Conservation (phyloP, 2,797 vertebrate genomes). For the Myiotriccus ornatus region DNA sequence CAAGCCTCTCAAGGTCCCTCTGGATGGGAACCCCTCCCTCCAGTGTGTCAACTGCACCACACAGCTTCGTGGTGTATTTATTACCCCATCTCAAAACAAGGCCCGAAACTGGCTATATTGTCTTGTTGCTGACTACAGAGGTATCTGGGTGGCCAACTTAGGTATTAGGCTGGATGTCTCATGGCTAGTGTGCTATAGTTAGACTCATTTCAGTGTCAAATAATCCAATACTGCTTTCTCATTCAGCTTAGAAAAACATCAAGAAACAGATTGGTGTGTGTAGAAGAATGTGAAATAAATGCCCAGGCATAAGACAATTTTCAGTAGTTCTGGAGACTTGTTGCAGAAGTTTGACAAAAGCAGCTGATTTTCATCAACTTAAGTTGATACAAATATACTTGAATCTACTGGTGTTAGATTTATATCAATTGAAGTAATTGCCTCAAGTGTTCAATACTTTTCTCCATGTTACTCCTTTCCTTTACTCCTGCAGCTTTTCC, state of each 20-base stretch:
- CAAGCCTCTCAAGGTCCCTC: not conserved
- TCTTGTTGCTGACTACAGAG: not conserved
- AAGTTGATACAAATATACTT: not conserved
- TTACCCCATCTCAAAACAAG: not conserved
- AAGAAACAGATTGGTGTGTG: not conserved
- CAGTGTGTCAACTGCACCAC: not conserved
- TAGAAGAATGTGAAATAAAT: not conserved
- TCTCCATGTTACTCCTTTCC: not conserved
- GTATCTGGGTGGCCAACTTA: not conserved
- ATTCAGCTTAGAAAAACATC: not conserved
- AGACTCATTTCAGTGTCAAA: not conserved
- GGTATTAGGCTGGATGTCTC: not conserved
- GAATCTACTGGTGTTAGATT: not conserved
- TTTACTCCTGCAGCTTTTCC: not conserved
- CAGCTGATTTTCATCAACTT: not conserved
- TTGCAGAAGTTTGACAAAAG: not conserved
- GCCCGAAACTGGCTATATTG: not conserved
- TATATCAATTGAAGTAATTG: not conserved
- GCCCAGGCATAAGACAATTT: not conserved
- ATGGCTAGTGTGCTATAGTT: not conserved
- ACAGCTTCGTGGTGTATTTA: not conserved
- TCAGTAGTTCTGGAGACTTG: not conserved
- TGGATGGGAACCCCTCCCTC: not conserved
- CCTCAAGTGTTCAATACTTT: not conserved
- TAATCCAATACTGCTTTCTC: not conserved